Conservation (phyloP, 2,797 vertebrate genomes). For the Rallus crepitans region DNA sequence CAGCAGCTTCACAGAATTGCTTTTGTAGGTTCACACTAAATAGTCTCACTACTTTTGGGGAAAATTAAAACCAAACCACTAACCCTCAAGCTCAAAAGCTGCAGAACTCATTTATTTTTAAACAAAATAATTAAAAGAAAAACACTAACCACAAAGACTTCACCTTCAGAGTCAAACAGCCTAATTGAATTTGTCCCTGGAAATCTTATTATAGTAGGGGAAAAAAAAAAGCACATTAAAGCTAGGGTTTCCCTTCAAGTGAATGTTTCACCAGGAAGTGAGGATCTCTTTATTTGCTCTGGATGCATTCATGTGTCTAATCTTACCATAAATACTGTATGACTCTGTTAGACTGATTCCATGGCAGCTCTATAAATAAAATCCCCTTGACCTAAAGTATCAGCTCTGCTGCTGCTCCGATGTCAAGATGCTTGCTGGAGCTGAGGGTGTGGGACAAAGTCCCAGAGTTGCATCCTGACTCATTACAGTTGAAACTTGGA, state of each 20-base stretch:
- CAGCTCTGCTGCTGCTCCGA: not conserved
- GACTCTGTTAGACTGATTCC: slow-evolving; percentile 12
- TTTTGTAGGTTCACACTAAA: not conserved
- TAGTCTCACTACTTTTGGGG: not conserved
- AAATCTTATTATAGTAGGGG: not conserved
- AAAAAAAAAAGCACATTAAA: not conserved
- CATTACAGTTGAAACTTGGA: not conserved
- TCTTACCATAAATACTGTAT: slow-evolving; percentile 37
- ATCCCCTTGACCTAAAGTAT: not conserved
- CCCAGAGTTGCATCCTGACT: not conserved
- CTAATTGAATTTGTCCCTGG: slow-evolving; percentile 32
- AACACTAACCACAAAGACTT: slow-evolving; percentile 11
- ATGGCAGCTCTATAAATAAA: slow-evolving; percentile 40
- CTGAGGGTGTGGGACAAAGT: not conserved
- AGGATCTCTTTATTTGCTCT: not conserved
- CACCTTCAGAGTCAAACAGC: slow-evolving; percentile 30
- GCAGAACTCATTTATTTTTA: slow-evolving; percentile 33
- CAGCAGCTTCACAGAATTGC: slow-evolving; percentile 31
- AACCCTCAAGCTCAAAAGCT: slow-evolving; percentile 32
- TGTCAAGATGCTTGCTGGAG: not conserved
- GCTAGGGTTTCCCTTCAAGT: not conserved
- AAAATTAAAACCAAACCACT: slow-evolving; percentile 11
- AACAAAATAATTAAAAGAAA: slow-evolving; percentile 51
- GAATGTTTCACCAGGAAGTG: not conserved
- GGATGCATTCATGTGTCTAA: slow-evolving; percentile 17